Conservation (phyloP, 2,797 vertebrate species). For the Oophaga sylvatica region DNA sequence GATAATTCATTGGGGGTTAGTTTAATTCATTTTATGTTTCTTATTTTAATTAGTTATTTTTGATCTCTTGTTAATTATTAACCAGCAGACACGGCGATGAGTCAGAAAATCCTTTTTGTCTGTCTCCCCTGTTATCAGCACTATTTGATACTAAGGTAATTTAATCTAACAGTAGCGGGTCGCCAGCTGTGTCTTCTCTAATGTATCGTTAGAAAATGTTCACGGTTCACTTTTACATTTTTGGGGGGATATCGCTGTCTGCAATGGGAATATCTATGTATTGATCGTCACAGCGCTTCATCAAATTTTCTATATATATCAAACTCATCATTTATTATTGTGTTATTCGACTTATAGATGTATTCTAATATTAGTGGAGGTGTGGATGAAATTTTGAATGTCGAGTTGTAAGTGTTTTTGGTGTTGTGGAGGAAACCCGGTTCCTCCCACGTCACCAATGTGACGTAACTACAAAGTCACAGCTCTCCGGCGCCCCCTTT, state of each 20-base stretch:
- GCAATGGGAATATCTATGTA: background rate
- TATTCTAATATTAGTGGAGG: too few relatives aligned
- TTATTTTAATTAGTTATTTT: conserved; percentile 24
- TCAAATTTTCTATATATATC: too few relatives aligned
- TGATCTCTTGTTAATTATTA: conserved; percentile 24
- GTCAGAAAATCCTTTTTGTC: conserved; percentile 28
- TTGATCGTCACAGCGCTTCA: too few relatives aligned
- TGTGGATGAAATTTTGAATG: too few relatives aligned
- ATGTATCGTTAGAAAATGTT: too few relatives aligned
- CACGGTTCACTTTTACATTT: background rate
- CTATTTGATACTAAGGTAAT: conserved; percentile 4
- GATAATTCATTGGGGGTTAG: background rate
- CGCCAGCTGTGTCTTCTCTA: conserved; percentile 9
- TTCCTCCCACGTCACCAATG: too few relatives aligned
- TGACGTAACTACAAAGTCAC: too few relatives aligned
- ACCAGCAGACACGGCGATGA: conserved; percentile 1
- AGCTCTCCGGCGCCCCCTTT: too few relatives aligned
- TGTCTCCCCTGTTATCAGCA: conserved; percentile 5
- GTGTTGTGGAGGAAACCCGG: too few relatives aligned
- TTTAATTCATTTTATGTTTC: background rate
- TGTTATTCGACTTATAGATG: too few relatives aligned
- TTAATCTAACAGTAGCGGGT: conserved; percentile 7
- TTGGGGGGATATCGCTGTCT: background rate
- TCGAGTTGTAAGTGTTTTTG: too few relatives aligned
- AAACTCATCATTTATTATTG: too few relatives aligned